Evolutionary conservation across 2,888 invertebrate genomes (phyloP), one percentile per base, ranked within the genome.

Genomic region (Gymnosoma rotundatum): DNA sequence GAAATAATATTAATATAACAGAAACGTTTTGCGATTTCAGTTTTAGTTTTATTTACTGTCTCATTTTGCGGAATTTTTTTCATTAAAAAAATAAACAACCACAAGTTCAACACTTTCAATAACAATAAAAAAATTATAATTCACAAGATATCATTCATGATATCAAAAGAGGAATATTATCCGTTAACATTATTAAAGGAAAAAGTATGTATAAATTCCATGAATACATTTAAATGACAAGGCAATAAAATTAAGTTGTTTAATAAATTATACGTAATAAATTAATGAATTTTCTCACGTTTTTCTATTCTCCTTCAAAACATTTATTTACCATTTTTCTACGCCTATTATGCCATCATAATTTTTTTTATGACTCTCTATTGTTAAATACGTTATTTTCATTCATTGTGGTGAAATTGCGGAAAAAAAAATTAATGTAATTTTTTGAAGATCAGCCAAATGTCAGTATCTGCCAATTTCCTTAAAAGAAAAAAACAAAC

Each of bases 271-370:
- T 60, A 73, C 20, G 64, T 78, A 78, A 84, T 84, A 84, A 81
- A 81, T 78, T 84, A 69, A 42, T 48, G 60, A 84, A 81, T 60
- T 84, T 81, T 84, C 84, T 78, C 84, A 84, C 84, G 84, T 81
- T 60, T 82, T 78, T 72, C 50, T 69, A 21, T 5, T 25, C 36
- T 48, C 45, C 18, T 73, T 8, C 56, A 56, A 42, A 32, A 48
- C 56, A 60, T 84, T 84, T 83, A 54, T 74, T n/a, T 48, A 67
- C 61, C 67, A 73, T 32, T 79, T 83, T 83, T 72, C 80, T 76
- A 80, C 67, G 76, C 76, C 76, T 72, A 79, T 79, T 80, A 80
- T 80, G 73, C 76, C 69, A 69, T 84, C 76, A 84, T 80, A 79
- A 75, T 70, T 12, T 38, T 42, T 38, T 20, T 56, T 73, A 45